Conservation (phyloP, 2,888 invertebrate genomes). For the Drosophila hamatofila region DNA sequence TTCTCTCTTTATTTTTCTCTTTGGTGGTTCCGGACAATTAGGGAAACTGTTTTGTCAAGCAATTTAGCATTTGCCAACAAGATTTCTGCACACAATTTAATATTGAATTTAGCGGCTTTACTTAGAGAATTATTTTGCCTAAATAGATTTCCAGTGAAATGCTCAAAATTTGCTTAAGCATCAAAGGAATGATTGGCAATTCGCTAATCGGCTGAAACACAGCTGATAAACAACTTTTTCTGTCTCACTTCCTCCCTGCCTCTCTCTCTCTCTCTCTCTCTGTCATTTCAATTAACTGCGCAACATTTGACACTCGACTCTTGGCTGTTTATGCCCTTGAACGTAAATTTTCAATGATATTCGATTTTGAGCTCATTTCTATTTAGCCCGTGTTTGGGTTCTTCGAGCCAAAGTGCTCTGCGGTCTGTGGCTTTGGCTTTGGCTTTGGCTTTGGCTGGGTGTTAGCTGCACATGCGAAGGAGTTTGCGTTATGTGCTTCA, state of each 20-base stretch:
- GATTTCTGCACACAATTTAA: constrained; percentile 22
- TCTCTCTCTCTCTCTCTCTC: not conserved
- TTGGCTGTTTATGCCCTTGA: constrained; percentile 43
- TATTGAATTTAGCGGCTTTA: constrained; percentile 14
- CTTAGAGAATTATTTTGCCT: not conserved
- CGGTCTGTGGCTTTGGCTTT: constrained; percentile 25
- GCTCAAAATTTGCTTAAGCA: constrained; percentile 20
- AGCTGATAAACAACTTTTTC: constrained; percentile 45
- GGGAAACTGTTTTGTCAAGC: constrained; percentile 49
- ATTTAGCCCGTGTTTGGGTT: not conserved
- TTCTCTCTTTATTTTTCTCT: constrained; percentile 11
- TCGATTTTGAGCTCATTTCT: constrained; percentile 12
- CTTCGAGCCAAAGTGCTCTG: constrained; percentile 17
- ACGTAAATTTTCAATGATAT: constrained; percentile 15
- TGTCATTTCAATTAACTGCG: constrained; percentile 63
- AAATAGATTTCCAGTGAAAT: not conserved
- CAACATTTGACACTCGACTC: constrained; percentile 56
- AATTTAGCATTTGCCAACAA: constrained; percentile 48
- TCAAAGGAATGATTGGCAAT: constrained; percentile 36
- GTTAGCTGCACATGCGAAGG: constrained; percentile 29
- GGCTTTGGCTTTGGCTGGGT: not conserved
- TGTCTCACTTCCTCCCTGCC: not conserved
- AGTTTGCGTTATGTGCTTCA: constrained; percentile 47
- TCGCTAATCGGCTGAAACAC: constrained; percentile 34
- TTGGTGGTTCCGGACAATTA: constrained; percentile 54